Evolutionary conservation across 2,888 invertebrate genomes (phyloP).

Genomic region (Caenorhabditis parvicauda): DNA sequence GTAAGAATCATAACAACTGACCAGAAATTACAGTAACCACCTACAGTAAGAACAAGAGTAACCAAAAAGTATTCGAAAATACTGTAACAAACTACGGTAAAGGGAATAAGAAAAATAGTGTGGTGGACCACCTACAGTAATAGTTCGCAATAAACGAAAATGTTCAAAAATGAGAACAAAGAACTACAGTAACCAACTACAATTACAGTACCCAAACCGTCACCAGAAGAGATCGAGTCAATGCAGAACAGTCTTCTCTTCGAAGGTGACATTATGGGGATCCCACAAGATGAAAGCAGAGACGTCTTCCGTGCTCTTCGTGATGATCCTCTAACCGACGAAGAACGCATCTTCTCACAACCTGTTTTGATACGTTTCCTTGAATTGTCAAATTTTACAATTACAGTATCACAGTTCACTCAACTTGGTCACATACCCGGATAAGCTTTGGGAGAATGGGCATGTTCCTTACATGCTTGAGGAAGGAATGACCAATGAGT

Average conservation of each 20-base stretch:
- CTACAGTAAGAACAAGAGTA: no score
- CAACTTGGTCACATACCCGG: conserved; percentile 61
- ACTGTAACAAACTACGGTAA: neutral
- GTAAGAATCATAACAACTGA: no score
- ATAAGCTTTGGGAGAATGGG: conserved; percentile 60
- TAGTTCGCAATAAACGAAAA: no score
- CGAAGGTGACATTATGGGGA: conserved; percentile 70
- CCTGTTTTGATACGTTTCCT: conserved; percentile 23
- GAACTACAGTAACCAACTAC: neutral
- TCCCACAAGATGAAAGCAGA: conserved; percentile 36
- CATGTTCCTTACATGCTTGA: conserved; percentile 61
- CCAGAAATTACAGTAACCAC: no score
- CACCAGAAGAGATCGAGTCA: conserved; percentile 50
- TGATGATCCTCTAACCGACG: conserved; percentile 39
- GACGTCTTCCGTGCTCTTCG: conserved; percentile 29
- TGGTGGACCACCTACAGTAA: no score
- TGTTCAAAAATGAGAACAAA: no score
- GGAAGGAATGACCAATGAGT: conserved; percentile 59
- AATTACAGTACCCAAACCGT: conserved; percentile 44
- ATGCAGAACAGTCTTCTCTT: conserved; percentile 63
- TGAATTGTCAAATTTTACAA: neutral
- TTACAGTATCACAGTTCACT: conserved; percentile 61
- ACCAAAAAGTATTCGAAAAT: no score
- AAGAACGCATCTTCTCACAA: conserved; percentile 38
- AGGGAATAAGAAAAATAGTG: neutral